Percentiles rank a stretch among this genome's conserved stretches.
Conservation (phyloP, 2,888 invertebrate genomes). For the Bombyx huttoni region DNA sequence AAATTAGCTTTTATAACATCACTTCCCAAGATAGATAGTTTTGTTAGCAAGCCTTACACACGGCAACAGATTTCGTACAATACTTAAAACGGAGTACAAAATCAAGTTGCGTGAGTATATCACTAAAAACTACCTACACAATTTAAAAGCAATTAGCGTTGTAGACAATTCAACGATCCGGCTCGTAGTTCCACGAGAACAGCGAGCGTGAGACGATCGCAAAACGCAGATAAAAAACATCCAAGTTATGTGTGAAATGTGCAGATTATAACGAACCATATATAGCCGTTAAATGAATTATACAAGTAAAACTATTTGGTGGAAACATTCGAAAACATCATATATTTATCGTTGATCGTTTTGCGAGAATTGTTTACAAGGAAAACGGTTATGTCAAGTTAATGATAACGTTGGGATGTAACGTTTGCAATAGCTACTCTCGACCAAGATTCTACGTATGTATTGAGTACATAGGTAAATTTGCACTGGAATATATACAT, state of each 20-base stretch:
- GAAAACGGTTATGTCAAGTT: background rate
- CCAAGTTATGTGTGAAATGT: background rate
- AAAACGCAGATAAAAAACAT: background rate
- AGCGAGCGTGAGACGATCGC: background rate
- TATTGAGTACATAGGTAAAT: too few relatives aligned
- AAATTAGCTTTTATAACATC: too few relatives aligned
- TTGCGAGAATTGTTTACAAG: background rate
- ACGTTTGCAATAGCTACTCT: background rate
- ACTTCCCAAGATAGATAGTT: too few relatives aligned
- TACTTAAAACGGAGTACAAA: too few relatives aligned
- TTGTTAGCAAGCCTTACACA: too few relatives aligned
- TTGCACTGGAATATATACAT: too few relatives aligned
- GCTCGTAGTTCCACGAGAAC: background rate
- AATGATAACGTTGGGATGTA: background rate
- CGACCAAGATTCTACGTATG: too few relatives aligned
- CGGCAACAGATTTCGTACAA: too few relatives aligned
- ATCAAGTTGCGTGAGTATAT: background rate
- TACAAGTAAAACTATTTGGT: background rate
- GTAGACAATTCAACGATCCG: background rate
- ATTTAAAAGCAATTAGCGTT: background rate
- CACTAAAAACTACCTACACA: background rate
- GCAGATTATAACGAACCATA: too few relatives aligned
- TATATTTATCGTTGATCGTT: background rate
- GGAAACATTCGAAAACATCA: background rate
- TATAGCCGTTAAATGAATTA: too few relatives aligned